These are phyloP conservation scores for Mylabris sibirica DNA, from an alignment of 2,888 invertebrate genomes.

Conservation along the genomic window DNA sequence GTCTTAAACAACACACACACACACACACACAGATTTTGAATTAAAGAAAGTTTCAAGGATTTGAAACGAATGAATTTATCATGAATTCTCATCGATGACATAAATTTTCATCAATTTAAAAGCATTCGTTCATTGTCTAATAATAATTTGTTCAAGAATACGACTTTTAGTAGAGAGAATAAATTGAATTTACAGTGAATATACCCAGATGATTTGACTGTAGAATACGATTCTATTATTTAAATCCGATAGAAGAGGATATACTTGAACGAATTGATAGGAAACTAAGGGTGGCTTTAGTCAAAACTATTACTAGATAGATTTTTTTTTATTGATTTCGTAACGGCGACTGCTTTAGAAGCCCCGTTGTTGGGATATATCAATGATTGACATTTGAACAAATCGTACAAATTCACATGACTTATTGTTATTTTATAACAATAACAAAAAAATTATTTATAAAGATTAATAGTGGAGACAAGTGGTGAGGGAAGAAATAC, in stretches of 20 bases:
- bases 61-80: constrained; percentile 19
- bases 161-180: not conserved
- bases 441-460: too few relatives aligned
- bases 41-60: too few relatives aligned
- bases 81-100: not conserved
- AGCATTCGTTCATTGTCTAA: too few relatives aligned
- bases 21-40: not conserved
- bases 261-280: too few relatives aligned
- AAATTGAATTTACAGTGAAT: not conserved
- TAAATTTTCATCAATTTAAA: too few relatives aligned
- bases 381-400: not conserved
- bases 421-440: too few relatives aligned
- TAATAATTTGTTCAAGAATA: too few relatives aligned
- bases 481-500: not conserved
- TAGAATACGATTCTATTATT: not conserved
- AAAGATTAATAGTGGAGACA: not conserved
- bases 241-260: not conserved
- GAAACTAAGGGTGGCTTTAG: not conserved
- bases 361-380: not conserved
- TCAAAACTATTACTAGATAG: not conserved
- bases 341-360: not conserved
- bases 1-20: too few relatives aligned
- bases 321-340: not conserved
- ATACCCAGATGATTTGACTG: not conserved
- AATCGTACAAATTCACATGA: not conserved